Evolutionary conservation across 2,113 vertebrate species (phyloP), one percentile per base, ranked within the genome.

Genomic region (Eubucco bourcierii): DNA sequence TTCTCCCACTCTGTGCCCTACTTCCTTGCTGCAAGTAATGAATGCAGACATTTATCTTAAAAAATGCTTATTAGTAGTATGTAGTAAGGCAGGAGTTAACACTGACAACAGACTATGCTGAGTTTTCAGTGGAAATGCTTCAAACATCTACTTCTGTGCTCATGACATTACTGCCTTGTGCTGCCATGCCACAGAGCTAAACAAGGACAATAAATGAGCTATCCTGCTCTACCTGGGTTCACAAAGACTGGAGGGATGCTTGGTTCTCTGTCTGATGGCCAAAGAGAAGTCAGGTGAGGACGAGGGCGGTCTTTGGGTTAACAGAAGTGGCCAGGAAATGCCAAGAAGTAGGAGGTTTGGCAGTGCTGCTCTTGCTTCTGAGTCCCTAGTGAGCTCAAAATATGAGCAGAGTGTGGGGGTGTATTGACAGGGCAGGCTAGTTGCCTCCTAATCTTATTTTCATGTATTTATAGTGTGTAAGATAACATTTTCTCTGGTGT

Each of bases 361-460:
- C 82, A 94, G 10, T 59, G 90, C 41, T 58, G 2, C 66, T 81
- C 41, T 21, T 39, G 21, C 76, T 20, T 73, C 67, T 76, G 39
- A 76, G 80, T 65, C 83, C 33, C 58, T 9, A 6, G 44, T 1
- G 63, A 87, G 64, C 89, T 80, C 12, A 87, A 87, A 92, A 53
- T n/a, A 56, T 7, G 67, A 58, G 75, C 53, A 75, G 78, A 11
- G 41, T 29, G 44, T 52, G 84, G 21, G 90, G 58, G 4, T 66
- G 44, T 80, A 84, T 61, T 82, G 88, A 90, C 79, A 84, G 20
- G 88, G 73, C 65, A 70, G 94, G 65, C 90, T 75, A 77, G 87
- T 94, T 89, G 64, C 91, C 88, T 94, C 91, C 91, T 95, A 90
- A 95, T 96, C 93, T 93, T 87, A 84, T 93, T 94, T 96, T 86